Conservation (phyloP, 2,797 vertebrate genomes). For the Ispidina lecontei region DNA sequence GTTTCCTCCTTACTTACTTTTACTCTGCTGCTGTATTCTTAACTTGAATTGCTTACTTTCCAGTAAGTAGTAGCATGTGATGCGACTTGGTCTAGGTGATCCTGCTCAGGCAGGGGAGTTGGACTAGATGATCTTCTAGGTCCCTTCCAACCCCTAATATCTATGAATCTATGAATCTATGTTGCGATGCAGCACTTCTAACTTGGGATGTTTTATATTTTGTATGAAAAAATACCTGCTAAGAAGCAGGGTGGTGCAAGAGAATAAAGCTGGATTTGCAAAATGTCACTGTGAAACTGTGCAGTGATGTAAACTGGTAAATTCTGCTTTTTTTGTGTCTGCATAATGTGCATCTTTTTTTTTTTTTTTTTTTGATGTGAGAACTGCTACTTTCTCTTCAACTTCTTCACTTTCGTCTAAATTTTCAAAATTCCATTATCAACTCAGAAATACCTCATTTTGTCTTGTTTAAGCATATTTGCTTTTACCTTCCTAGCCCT, state of each 20-base stretch:
- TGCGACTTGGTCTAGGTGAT: no score
- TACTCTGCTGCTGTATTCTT: not conserved
- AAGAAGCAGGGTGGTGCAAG: not conserved
- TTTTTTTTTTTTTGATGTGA: not conserved
- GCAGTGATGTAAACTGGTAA: not conserved
- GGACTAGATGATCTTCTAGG: no score
- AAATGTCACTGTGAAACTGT: not conserved
- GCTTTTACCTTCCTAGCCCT: not conserved
- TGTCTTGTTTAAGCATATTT: not conserved
- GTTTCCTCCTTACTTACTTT: not conserved
- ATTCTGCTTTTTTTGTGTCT: not conserved
- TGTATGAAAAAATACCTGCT: not conserved
- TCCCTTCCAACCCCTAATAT: no score
- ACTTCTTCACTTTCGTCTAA: not conserved
- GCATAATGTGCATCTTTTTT: fast-evolving
- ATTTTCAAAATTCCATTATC: not conserved
- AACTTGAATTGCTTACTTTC: not conserved
- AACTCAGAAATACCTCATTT: not conserved
- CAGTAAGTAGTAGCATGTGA: not conserved
- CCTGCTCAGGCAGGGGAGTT: no score
- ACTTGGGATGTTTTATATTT: not conserved
- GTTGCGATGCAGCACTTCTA: not conserved
- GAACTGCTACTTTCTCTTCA: not conserved
- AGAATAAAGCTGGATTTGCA: not conserved
- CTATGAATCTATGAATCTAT: no score